phyloP scores from a whole-genome alignment of 2,113 vertebrate species.

The Caloenas nicobarica region DNA sequence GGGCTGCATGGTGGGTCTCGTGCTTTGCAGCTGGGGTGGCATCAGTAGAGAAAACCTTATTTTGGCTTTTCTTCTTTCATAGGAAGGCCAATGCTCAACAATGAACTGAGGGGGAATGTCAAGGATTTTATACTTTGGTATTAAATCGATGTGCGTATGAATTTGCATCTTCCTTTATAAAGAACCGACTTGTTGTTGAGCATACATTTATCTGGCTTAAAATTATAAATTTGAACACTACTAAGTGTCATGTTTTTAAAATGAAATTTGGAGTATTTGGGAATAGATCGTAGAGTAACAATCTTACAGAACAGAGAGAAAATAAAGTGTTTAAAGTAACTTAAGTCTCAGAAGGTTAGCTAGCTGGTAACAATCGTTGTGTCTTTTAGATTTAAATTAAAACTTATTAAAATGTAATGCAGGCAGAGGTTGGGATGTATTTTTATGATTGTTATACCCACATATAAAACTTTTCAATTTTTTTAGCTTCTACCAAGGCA shows the following conservation, averaged over 20 bases:
- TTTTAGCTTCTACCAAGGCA: not conserved
- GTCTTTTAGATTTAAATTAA: not conserved
- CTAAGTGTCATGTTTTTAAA: not conserved
- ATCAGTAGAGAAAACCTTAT: not conserved
- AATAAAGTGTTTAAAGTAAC: not conserved
- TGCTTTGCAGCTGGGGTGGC: not conserved
- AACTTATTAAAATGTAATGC: not conserved
- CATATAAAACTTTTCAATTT: not conserved
- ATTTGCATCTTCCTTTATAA: not conserved
- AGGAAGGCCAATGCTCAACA: not conserved
- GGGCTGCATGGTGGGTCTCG: fast-evolving
- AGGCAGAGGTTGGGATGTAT: not conserved
- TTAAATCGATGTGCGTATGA: fast-evolving
- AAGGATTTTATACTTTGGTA: fast-evolving
- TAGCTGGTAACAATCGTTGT: not conserved
- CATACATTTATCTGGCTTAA: not conserved
- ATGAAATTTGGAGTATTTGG: not conserved
- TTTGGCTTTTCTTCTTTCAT: not conserved
- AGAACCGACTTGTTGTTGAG: not conserved
- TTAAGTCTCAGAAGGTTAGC: not conserved
- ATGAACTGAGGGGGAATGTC: not conserved
- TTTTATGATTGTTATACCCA: not conserved
- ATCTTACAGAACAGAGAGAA: not conserved
- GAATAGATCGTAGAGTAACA: not conserved
- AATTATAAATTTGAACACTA: not conserved